phyloP scores from a whole-genome alignment of 2,113 vertebrate species.

The Loxodonta africana region DNA sequence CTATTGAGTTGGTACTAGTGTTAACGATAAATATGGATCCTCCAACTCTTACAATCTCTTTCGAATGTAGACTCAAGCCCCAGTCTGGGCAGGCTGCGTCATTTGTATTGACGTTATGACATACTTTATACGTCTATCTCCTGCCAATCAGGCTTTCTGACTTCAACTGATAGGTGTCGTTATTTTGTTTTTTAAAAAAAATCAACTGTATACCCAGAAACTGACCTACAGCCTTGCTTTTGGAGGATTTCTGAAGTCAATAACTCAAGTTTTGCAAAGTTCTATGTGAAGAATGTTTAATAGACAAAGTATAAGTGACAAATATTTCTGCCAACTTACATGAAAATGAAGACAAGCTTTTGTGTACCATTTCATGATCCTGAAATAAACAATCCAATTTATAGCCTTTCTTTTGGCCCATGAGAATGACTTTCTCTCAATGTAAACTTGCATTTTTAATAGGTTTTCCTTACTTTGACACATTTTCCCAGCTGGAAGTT shows the following conservation, averaged over 20 bases:
- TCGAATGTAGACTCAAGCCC: neutral
- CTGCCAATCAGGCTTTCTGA: neutral
- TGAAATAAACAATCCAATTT: slow-evolving; percentile 16
- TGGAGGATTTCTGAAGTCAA: neutral
- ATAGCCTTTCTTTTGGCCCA: neutral
- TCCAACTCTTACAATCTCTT: neutral
- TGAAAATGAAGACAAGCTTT: slow-evolving; percentile 4
- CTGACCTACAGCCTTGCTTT: neutral
- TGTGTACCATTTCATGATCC: neutral
- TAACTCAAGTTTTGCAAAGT: neutral
- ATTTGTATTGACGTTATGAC: neutral
- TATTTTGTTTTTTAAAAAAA: neutral
- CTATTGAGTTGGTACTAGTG: neutral
- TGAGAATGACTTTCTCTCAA: neutral
- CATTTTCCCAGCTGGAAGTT: slow-evolving; percentile 56
- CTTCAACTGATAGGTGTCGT: neutral
- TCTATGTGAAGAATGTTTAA: neutral
- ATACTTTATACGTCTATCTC: neutral
- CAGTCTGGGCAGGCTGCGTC: accelerated
- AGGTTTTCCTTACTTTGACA: slow-evolving; percentile 33
- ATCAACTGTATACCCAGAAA: neutral
- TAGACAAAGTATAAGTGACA: neutral
- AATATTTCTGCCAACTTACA: slow-evolving; percentile 17
- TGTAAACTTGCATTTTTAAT: slow-evolving; percentile 59
- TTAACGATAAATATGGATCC: neutral